Evolutionary conservation across 2,888 invertebrate species (phyloP), one percentile per base, ranked within the genome.

Genomic region (Micropterix aruncella): DNA sequence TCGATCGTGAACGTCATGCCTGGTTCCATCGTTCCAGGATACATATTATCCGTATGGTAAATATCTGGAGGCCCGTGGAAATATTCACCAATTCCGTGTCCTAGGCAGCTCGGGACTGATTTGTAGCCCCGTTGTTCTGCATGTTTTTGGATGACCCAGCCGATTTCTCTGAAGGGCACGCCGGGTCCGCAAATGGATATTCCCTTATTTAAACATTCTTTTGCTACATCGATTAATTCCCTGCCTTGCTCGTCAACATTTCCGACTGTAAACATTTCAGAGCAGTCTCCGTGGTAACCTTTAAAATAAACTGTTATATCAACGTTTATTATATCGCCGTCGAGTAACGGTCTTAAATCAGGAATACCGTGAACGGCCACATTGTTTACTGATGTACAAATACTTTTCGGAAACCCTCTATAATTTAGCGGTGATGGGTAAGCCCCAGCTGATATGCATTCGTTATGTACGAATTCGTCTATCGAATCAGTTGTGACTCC

Each of bases 1-100:
- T 96, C 95, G 54, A 96, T 87, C 0, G 95, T 96, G 57, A 96
- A 95, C 0, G 88, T 87, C 88, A 93, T 93, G n/a, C 92, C 92
- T 2, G 83, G 63, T 52, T 73, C 58, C 93, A 94, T 93, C 41
- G 61, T 56, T 1, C 84, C 87, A 1, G 75, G 74, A 52, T 74
- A 69, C 43, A 73, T 57, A 56, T 86, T 84, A 51, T 66, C 85
- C 54, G 78, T 79, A 60, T 96, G 95, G 54, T 77, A 78, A 54
- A 96, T 85, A 57, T 92, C 86, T 2, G 96, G 96, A 2, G 86
- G 83, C 0, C 89, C 92, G 67, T 96, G 95, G 60, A 96, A 94
- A 60, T 89, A 90, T 48, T 71, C 66, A 0, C 95, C 94, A 52
- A 96, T 92, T 0, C 96, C 96, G 65, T 96, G 95, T 0, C 96